Conservation (phyloP, 2,888 invertebrate species). For the Carabus problematicus region DNA sequence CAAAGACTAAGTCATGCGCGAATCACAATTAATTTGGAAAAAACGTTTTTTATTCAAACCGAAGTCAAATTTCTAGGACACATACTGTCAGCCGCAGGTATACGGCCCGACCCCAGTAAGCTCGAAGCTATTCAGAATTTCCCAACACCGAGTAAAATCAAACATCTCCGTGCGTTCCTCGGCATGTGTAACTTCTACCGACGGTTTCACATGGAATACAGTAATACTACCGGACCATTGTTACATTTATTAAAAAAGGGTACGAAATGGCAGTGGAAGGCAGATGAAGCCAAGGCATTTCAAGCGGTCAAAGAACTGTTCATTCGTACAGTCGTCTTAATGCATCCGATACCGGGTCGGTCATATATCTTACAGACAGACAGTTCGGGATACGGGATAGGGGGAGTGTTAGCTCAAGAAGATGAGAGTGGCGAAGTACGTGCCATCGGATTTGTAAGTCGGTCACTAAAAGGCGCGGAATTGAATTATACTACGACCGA, state of each 20-base stretch:
- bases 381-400: constrained; percentile 35
- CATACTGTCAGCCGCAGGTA: constrained; percentile 44
- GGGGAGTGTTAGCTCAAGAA: constrained; percentile 44
- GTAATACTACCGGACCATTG: constrained; percentile 38
- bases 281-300: constrained; percentile 29
- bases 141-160: constrained; percentile 43
- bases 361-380: constrained; percentile 42
- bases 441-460: constrained; percentile 47
- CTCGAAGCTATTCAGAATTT: constrained; percentile 45
- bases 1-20: constrained; percentile 35
- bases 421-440: constrained; percentile 18
- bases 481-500: constrained; percentile 44
- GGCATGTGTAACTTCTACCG: constrained; percentile 46
- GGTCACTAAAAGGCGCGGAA: constrained; percentile 45
- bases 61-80: constrained; percentile 48
- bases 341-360: constrained; percentile 19
- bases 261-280: constrained; percentile 38
- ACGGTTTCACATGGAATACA: constrained; percentile 42
- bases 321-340: constrained; percentile 26
- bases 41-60: constrained; percentile 45
- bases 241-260: constrained; percentile 43
- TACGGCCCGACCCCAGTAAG: constrained; percentile 46
- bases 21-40: constrained; percentile 45
- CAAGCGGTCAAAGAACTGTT: constrained; percentile 32
- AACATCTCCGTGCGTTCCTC: constrained; percentile 46